A percentile compares a stretch with the other conserved stretches of the same genome.
These are phyloP conservation scores for silkworm (Bombyx mori) DNA, from an alignment of 1,140 invertebrate species.

Conservation along the genomic window DNA sequence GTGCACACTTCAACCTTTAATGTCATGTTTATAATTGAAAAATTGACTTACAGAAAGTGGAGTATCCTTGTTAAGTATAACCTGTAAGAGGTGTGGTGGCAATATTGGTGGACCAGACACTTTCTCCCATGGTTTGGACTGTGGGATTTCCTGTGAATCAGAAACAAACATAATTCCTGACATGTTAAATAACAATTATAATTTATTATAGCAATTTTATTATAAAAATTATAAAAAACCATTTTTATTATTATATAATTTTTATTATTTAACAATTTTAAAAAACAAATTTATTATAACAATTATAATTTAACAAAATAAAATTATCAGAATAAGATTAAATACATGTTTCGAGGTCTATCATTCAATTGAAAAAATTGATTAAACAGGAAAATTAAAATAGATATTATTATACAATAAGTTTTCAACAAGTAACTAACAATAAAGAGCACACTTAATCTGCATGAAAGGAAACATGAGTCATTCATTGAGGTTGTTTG, in stretches of 20 bases:
- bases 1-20: too few species aligned
- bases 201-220: not conserved
- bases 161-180: slow-evolving; percentile 5
- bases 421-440: too few species aligned
- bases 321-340: not conserved
- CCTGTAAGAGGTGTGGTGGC: slow-evolving; percentile 97
- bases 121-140: slow-evolving; percentile 92
- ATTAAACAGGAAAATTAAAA: too few species aligned
- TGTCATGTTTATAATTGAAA: too few species aligned
- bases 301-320: not conserved
- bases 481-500: too few species aligned
- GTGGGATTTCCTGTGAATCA: slow-evolving; percentile 87
- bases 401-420: too few species aligned
- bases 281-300: not conserved
- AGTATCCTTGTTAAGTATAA: slow-evolving; percentile 99
- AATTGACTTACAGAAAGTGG: slow-evolving; percentile 70
- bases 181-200: too few species aligned
- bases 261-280: not conserved
- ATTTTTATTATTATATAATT: not conserved
- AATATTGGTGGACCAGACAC: slow-evolving; percentile 95
- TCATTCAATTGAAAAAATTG: too few species aligned
- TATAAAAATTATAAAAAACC: slow-evolving; percentile 1
- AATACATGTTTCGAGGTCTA: too few species aligned
- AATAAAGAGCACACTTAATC: too few species aligned
- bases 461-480: too few species aligned